phyloP scores from a whole-genome alignment of 2,888 invertebrate genomes.

The Catocala nupta region DNA sequence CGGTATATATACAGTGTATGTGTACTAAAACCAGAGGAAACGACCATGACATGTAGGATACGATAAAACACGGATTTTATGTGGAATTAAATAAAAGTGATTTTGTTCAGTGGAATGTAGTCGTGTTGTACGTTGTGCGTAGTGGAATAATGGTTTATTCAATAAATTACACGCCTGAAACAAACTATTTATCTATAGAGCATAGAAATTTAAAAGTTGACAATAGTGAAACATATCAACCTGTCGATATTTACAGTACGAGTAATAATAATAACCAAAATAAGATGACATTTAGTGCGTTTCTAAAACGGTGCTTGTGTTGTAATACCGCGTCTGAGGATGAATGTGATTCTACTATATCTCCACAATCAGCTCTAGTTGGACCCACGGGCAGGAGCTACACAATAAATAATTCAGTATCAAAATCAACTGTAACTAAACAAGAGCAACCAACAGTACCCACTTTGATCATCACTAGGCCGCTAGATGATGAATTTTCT shows the following conservation, averaged over 20 bases:
- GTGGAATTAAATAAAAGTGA: conserved; percentile 64
- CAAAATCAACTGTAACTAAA: conserved; percentile 29
- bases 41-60: conserved; percentile 71
- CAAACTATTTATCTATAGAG: conserved; percentile 69
- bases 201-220: conserved; percentile 52
- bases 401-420: conserved; percentile 60
- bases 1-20: conserved; percentile 42
- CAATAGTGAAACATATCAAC: conserved; percentile 59
- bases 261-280: conserved; percentile 54
- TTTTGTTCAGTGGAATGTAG: conserved; percentile 60
- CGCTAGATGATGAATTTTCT: conserved; percentile 53
- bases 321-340: conserved; percentile 58
- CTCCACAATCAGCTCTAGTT: conserved; percentile 69
- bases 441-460: conserved; percentile 43
- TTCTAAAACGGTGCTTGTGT: conserved; percentile 64
- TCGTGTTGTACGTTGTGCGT: conserved; percentile 56
- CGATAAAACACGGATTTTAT: conserved; percentile 79
- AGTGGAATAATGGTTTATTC: conserved; percentile 63
- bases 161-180: conserved; percentile 59
- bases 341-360: conserved; percentile 56
- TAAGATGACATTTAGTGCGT: conserved; percentile 57
- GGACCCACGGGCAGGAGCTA: conserved; percentile 72
- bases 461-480: conserved; percentile 53
- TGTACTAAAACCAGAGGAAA: conserved; percentile 74
- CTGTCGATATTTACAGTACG: conserved; percentile 70